A percentile compares a stretch with the other conserved stretches of the same genome.
Conservation (phyloP, 2,888 invertebrate species). For the Eulithis testata region DNA sequence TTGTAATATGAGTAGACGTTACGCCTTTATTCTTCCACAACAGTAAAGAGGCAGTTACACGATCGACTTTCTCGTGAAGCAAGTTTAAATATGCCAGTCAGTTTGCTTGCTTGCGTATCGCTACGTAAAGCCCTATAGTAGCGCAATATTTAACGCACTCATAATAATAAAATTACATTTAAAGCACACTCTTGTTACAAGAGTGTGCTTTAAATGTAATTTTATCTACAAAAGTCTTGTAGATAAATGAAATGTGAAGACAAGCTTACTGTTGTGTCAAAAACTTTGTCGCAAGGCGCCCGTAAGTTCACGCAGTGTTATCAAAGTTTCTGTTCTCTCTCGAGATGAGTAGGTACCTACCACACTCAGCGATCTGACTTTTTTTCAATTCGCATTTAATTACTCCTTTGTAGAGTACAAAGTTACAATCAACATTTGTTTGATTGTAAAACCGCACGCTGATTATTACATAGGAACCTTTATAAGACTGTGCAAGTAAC, state of each 20-base stretch:
- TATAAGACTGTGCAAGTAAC: constrained; percentile 1
- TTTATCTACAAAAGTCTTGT: no score
- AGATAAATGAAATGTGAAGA: not conserved
- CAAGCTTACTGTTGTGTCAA: constrained; percentile 5
- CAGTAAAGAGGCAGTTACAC: constrained; percentile 18
- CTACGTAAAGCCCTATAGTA: not conserved
- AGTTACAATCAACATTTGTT: constrained; percentile 49
- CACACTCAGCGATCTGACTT: constrained; percentile 44
- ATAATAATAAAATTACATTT: not conserved
- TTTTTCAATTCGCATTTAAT: constrained; percentile 67
- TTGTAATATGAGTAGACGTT: constrained; percentile 40
- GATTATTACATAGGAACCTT: constrained; percentile 21
- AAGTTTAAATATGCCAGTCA: not conserved
- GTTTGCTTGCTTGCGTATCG: not conserved
- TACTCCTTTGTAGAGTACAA: constrained; percentile 50
- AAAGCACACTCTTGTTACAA: not conserved
- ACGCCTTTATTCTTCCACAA: constrained; percentile 40
- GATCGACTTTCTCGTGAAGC: constrained; percentile 8
- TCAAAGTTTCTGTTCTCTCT: constrained; percentile 46
- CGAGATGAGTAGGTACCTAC: constrained; percentile 43
- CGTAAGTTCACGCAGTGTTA: constrained; percentile 47
- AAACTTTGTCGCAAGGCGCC: constrained; percentile 1
- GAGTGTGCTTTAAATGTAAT: not conserved
- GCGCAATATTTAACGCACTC: not conserved
- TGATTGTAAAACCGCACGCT: constrained; percentile 35